Evolutionary conservation across 2,888 invertebrate species (phyloP).

Genomic region (Drosophila merina): DNA sequence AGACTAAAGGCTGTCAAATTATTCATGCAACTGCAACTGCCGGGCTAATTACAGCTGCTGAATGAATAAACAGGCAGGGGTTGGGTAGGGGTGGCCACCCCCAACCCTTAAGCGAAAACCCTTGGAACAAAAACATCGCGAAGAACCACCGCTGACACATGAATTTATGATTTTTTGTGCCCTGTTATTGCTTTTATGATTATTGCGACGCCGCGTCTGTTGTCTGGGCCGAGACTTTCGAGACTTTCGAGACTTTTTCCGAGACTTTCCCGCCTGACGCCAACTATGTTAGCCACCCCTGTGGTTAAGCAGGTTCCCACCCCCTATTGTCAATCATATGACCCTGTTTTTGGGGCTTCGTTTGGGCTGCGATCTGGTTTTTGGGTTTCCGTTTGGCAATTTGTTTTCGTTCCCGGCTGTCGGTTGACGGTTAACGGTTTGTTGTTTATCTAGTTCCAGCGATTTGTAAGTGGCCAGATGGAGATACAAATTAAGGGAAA

Average conservation of each 20-base stretch:
- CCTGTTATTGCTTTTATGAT: constrained; percentile 65
- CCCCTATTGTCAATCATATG: constrained; percentile 61
- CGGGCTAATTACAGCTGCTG: constrained; percentile 48
- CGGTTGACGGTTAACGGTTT: constrained; percentile 25
- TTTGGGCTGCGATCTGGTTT: constrained; percentile 27
- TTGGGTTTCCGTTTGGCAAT: constrained; percentile 51
- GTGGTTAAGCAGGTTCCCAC: constrained; percentile 9
- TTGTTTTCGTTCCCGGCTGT: constrained; percentile 54
- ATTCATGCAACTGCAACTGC: constrained; percentile 68
- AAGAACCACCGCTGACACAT: constrained; percentile 49
- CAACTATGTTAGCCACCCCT: constrained; percentile 36
- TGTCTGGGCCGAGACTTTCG: constrained; percentile 52
- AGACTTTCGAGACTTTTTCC: constrained; percentile 14
- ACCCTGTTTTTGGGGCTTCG: constrained; percentile 38
- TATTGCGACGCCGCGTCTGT: constrained; percentile 78
- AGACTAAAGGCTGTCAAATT: constrained; percentile 48
- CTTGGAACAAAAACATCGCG: background rate
- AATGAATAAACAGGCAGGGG: constrained; percentile 43
- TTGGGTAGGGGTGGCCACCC: background rate
- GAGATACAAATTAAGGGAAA: constrained; percentile 14
- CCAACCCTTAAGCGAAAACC: background rate
- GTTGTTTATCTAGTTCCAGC: constrained; percentile 52
- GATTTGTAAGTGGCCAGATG: constrained; percentile 51
- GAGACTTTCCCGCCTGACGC: constrained; percentile 59
- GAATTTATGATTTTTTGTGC: constrained; percentile 50